Evolutionary conservation across 23 tunicate genomes (phyloP).

Genomic region (Botrylloides violaceus): DNA sequence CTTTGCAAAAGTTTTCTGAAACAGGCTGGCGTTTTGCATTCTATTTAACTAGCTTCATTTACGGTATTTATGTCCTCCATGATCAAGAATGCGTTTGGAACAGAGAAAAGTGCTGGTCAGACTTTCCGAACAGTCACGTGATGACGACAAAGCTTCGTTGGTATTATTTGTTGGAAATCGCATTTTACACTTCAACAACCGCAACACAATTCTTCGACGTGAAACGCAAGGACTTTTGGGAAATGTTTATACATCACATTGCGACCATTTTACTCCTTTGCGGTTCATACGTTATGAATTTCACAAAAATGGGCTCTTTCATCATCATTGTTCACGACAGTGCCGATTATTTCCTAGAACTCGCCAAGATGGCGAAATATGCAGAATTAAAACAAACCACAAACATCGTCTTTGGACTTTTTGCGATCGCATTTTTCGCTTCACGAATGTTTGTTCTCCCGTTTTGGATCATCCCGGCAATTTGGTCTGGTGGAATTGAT

Average conservation of each 20-base stretch:
- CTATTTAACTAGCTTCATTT: slow-evolving; percentile 17
- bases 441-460: slow-evolving; percentile 76
- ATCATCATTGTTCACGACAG: slow-evolving; percentile 78
- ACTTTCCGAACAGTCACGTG: slow-evolving; percentile 67
- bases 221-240: slow-evolving; percentile 90
- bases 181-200: slow-evolving; percentile 68
- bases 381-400: slow-evolving; percentile 34
- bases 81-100: slow-evolving; percentile 25
- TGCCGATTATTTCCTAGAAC: slow-evolving; percentile 85
- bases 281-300: slow-evolving; percentile 72
- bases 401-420: slow-evolving; percentile 37
- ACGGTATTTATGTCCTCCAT: slow-evolving; percentile 18
- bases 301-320: slow-evolving; percentile 62
- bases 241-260: slow-evolving; percentile 75
- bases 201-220: slow-evolving; percentile 90
- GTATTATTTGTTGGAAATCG: slow-evolving; percentile 68
- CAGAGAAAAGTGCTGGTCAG: slow-evolving; percentile 49
- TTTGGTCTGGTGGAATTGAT: slow-evolving; percentile 47
- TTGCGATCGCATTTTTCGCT: slow-evolving; percentile 43
- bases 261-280: slow-evolving; percentile 67
- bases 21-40: slow-evolving; percentile 32
- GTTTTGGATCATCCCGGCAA: slow-evolving; percentile 64
- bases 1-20: slow-evolving; percentile 71
- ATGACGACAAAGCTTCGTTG: slow-evolving; percentile 35
- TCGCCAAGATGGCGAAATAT: slow-evolving; percentile 79